Evolutionary conservation across 2,113 vertebrate species (phyloP), one percentile per base, ranked within the genome.

Genomic region (Mus spicilegus): DNA sequence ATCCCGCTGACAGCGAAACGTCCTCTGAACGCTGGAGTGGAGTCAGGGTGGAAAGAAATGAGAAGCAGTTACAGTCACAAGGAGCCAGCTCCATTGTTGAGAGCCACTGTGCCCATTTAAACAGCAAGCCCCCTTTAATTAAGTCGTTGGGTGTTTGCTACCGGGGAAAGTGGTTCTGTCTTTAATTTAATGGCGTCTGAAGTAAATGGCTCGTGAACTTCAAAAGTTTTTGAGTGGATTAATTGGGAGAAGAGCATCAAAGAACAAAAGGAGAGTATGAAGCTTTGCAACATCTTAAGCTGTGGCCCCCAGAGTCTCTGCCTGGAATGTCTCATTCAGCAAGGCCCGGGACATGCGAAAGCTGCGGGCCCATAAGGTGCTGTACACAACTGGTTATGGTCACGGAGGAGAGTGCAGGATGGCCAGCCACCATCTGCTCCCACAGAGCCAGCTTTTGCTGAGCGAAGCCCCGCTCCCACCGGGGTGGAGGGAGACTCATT

Each of bases 121-220:
- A 69, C 12, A 58, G 72, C n/a, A 87, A 94, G 19, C 65, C 78
- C 46, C 70, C 89, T 85, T 94, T 92, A 93, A 96, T 96, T 91
- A 90, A 81, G 75, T 90, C 36, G 72, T 77, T 54, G 92, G 72
- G 42, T 93, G 33, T 89, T 95, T 26, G 85, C 92, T 95, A 14
- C 88, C 58, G 65, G 93, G 93, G 92, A 67, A 86, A 89, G 88
- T 39, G 90, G 72, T 46, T 88, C 70, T 8, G 17, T 94, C 93
- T 80, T 96, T 85, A 94, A 85, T 91, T 93, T 95, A 94, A 92
- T 85, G 92, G 70, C 36, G 73, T 89, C 51, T 85, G 96, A 92
- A 93, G 97, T 86, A 77, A 95, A 95, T 92, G 94, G 93, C 92
- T 94, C 87, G 33, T 39, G 70, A 87, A 88, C 91, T 94, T 94